Base-by-base conservation (phyloP, 2,797 vertebrate genomes). In the Eutrigla gurnardus region DNA sequence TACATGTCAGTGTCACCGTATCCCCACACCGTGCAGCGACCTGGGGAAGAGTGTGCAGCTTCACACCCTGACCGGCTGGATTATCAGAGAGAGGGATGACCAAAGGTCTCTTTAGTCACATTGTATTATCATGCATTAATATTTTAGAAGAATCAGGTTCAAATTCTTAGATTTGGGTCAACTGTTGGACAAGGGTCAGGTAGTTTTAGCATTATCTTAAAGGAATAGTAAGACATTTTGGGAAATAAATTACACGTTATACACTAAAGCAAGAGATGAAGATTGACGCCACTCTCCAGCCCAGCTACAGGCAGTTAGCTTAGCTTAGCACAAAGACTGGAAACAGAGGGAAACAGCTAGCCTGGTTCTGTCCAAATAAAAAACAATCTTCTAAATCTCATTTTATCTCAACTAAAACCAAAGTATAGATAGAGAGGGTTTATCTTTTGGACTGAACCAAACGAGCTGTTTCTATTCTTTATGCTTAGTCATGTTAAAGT, bases 1-100 rank as follows among this genome's bases (percentile, higher is more conserved):
- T 1, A 45, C 93, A 94, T 0, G 5, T 63, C 71, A 94, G 64
- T 0, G 62, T 83, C 74, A 88, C 32, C 0, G 78, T 85, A 0
- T 63, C 3, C 32, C 84, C 86, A 65, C 87, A 91, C 0, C 0
- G 2, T 6, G 55, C 47, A 8, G 0, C 0, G 7, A 65, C n/a
- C 0, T 12, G 2, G 10, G 66, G 0, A 8, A 0, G 0, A 13
- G 61, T 47, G 13, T 62, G 25, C 0, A 91, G 64, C 6, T 18
- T 1, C 52, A 88, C 3, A 6, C 0, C 3, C 2, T 35, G 7
- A 54, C n/a, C 9, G 14, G 7, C 89, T 90, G 73, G 35, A 46
- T 37, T 0, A 61, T 50, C 15, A 70, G 33, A 68, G 35, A 77
- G 1, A 71, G 10, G 46, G 77, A 70, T 9, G 12, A 50, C 0